Base-by-base conservation (phyloP, 1,140 invertebrate genomes). In the Drosophila aff. region DNA sequence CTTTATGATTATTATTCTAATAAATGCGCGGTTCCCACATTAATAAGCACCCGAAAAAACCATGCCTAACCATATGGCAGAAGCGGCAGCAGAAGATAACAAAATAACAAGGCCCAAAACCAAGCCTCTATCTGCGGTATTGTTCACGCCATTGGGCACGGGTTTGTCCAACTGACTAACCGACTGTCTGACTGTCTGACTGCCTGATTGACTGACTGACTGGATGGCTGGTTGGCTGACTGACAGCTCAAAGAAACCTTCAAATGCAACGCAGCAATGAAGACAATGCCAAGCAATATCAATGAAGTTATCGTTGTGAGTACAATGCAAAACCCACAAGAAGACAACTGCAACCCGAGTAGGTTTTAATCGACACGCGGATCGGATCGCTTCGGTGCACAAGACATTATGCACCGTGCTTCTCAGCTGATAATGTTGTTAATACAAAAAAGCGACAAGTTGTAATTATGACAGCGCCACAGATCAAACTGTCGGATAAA, bases 251-350 rank as follows among this genome's bases (percentile, higher is more conserved):
- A 89, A 84, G 84, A 87, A 87, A 87, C 84, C 85, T 87, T 87
- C 84, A 87, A 87, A 83, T 60, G 64, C 76, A 85, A 85, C 67
- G 46, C 79, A 77, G 65, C 75, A 78, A 55, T 68, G 74, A 72
- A 87, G 81, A 87, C 84, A 87, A 87, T 87, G 84, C 84, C 84
- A 87, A 79, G 63, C 74, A 52, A 78, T 79, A 87, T 84, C 85
- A 90, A 81, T 87, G 76, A 82, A 87, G 83, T 66, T 87, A 87
- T 87, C 76, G 85, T 67, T 67, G 44, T 58, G 64, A 59, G 53
- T 69, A 44, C 74, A 60, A 64, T 44, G 66, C 43, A 64, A 53
- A 76, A 40, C 53, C 69, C 71, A 44, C 62, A 61, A 72, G 57
- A 66, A 65, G 66, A 55, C 62, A 76, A 80, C 71, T 76, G 74